Base-by-base conservation (phyloP, 2,797 vertebrate species). In the Enteromius viviparus region DNA sequence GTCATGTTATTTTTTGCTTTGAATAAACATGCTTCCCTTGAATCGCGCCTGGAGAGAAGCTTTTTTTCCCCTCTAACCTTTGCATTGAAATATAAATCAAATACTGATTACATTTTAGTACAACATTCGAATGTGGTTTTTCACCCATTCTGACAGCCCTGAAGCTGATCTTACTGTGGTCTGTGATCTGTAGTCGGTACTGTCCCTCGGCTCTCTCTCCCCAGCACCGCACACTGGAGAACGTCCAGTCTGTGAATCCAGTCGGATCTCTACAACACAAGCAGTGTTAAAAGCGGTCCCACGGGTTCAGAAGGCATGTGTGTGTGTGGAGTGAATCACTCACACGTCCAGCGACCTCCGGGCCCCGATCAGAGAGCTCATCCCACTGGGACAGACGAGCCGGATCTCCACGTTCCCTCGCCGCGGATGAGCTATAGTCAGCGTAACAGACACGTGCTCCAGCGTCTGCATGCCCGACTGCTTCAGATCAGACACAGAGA, bases 151-250 rank as follows among this genome's bases (percentile, higher is more conserved):
- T 8, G 51, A 9, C 51, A 55, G 19, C 21, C 53, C 53, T 55
- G 3, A 55, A 5, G 62, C 2, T 3, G 7, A 3, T 66, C 96
- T 95, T 94, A 99, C 98, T 95, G 1, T 95, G 83, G 85, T 99
- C 97, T 34, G 93, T 94, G 85, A 99, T 15, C 14, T 91, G 89
- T 12, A 99, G 94, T 0, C 87, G 94, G 92, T 99, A 99, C 0
- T 87, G 90, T 78, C 98, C 98, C 86, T 89, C 91, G 0, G 98
- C 97, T 68, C 82, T 93, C 89, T 99, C 98, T 0, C 98, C 98
- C 98, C 98, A 99, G 93, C 98, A 99, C 3, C 98, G 95, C 60
- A 99, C 98, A 0, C 97, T 98, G 86, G 98, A 99, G 91, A 99
- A 99, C 17, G 97, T 98, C 98, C 98, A 99, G 87, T 97, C 98